Evolutionary conservation across 2,888 invertebrate species (phyloP), one percentile per base, ranked within the genome.

Genomic region (Pteria penguin): DNA sequence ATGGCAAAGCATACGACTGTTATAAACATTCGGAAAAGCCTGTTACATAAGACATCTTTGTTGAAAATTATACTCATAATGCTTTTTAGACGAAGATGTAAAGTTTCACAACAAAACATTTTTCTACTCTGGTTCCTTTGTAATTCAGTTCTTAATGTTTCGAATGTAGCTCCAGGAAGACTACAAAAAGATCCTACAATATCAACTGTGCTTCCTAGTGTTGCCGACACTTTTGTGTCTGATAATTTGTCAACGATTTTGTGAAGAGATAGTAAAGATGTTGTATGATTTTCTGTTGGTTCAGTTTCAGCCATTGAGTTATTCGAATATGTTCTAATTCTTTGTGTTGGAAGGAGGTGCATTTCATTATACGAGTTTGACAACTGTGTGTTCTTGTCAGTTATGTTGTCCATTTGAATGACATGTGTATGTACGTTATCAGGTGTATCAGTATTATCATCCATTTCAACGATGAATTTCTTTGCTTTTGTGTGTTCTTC

Each of bases 1-100:
- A 65, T 65, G 26, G 36, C 33, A 26, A 65, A 65, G 18, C 33
- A 65, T 36, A 36, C 65, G 18, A 65, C 65, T 31, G 26, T 14
- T 27, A 65, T 36, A 27, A 32, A 65, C 5, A 65, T 65, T 24
- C 4, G 33, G 22, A 65, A 65, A 22, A 65, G 33, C 14, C 45
- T 36, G 4, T 36, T 65, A 24, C 36, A 36, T 36, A 65, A 18
- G 26, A n/a, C 22, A 14, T 45, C 45, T 14, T 24, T 27, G 3
- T 27, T 36, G 24, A 32, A 32, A n/a, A 65, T 45, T 4, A 65
- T 36, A 24, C 27, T 18, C 26, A 26, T 22, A 2, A 65, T 8
- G 8, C 27, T 36, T 4, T 36, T 65, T 26, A 36, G 22, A 14
- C 11, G 18, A 45, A 18, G 45, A 18, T n/a, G n/a, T n/a, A 45